Base-by-base conservation (phyloP, 2,113 vertebrate species). In the Actenoides lindsayi region DNA sequence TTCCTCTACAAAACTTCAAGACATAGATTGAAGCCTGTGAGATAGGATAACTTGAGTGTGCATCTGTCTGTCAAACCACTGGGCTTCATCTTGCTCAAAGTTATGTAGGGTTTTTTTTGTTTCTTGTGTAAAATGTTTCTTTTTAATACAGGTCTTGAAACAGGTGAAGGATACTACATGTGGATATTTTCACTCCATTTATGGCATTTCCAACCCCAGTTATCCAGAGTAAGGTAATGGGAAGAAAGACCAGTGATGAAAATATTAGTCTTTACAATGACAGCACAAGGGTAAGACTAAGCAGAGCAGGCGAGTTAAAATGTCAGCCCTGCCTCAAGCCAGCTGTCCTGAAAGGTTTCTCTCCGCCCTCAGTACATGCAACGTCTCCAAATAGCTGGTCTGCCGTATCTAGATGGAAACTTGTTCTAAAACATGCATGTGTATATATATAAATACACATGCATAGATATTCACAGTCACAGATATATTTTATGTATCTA, bases 41-140 rank as follows among this genome's bases (percentile, higher is more conserved):
- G n/a, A 33, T 0, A 51, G 27, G 41, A 63, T 57, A 80, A 83
- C 28, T 10, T 10, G 42, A 80, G 5, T 1, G 11, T 9, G 2
- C 7, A 41, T 56, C 27, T 25, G 13, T 84, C 37, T 50, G 62
- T 83, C 57, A 74, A 25, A 57, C 31, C 18, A 60, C 2, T 23
- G 5, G 18, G 23, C 30, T 77, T 88, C 13, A 51, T 9, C 44
- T 57, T 86, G n/a, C 27, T 27, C 33, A 12, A 31, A 63, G 16
- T 83, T 62, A 69, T 2, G 6, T 11, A 6, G 0, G 1, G 0
- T 41, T 2, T 10, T 83, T 77, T 79, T 50, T 44, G 6, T 54
- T 64, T 63, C 16, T 30, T 86, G 41, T 64, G 19, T 24, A 71
- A 76, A 80, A 41, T n/a, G 30, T 62, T 81, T 51, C 30, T 39